Conservation (phyloP, 2,113 vertebrate genomes). For the Plectropomus leopardus region DNA sequence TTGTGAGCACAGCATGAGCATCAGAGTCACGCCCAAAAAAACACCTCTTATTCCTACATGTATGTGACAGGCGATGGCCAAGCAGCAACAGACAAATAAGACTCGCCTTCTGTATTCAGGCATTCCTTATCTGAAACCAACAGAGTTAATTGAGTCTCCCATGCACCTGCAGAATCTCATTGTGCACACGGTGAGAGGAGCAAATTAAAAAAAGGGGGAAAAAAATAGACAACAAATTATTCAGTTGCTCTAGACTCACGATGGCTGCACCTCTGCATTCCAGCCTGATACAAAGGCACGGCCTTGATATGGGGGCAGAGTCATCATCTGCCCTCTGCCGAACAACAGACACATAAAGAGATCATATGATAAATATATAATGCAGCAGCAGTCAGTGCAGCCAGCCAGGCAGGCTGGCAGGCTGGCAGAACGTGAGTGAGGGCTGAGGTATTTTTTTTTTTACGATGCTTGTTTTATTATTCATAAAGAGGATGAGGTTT, state of each 20-base stretch:
- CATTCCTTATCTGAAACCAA: slow-evolving; percentile 40
- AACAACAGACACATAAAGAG: slow-evolving; percentile 41
- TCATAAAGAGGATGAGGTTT: slow-evolving; percentile 78
- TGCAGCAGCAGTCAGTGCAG: slow-evolving; percentile 57
- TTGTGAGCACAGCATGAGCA: no score
- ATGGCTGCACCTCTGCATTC: slow-evolving; percentile 13
- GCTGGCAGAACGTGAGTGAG: slow-evolving; percentile 56
- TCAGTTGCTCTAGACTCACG: not conserved
- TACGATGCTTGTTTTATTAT: slow-evolving; percentile 77
- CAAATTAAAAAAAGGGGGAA: slow-evolving; percentile 5
- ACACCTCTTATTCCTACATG: not conserved
- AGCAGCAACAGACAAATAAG: not conserved
- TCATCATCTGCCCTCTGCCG: slow-evolving; percentile 37
- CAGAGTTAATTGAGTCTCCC: slow-evolving; percentile 19
- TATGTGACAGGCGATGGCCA: not conserved
- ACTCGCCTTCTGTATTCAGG: not conserved
- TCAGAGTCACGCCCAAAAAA: no score
- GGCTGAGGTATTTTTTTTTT: slow-evolving; percentile 54
- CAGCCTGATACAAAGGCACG: slow-evolving; percentile 3
- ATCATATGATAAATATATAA: slow-evolving; percentile 70
- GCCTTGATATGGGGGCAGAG: slow-evolving; percentile 8
- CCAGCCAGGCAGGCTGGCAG: slow-evolving; percentile 41
- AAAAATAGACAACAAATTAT: not conserved
- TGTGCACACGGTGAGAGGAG: not conserved
- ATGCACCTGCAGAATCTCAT: slow-evolving; percentile 45